Evolutionary conservation across 2,888 invertebrate genomes (phyloP), one percentile per base, ranked within the genome.

Genomic region (Orthosia incerta): DNA sequence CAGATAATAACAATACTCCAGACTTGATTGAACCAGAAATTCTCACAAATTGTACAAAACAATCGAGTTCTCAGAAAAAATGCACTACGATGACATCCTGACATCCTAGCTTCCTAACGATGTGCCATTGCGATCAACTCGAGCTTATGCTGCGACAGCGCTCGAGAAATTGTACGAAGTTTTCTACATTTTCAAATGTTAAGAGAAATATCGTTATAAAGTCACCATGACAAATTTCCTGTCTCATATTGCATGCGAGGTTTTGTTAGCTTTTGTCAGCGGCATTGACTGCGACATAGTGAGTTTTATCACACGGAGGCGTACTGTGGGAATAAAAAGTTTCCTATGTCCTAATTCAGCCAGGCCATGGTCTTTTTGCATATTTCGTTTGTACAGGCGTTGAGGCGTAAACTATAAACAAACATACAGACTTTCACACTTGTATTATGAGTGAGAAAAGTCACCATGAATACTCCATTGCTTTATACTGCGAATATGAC

Each of bases 41-140:
- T 23, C 31, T 18, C 16, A 46, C 12, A 66, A 65, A 67, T 64
- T 67, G 39, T 13, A 79, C 48, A 15, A 60, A 55, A 67, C 64
- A 56, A 51, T 7, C 11, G 15, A 71, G 13, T 63, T 39, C 56
- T 20, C 56, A 31, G 39, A 45, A 55, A 76, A 76, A 76, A 76
- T 61, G 31, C 45, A 57, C 53, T 39, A 45, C 48, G 75, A 64
- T 50, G 39, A 67, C 53, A 26, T 53, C 15, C 18, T 66, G 77
- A 69, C 62, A 69, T 59, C 51, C 18, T 26, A 20, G 50, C 72
- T 76, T 48, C 70, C 46, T 71, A 76, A 81, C 71, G 61, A 79
- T 39, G 55, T 39, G 51, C 67, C 18, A 46, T 66, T 56, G 70
- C 70, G 31, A 67, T 69, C 39, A 66, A 73, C 77, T 69, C 56